These are phyloP conservation scores for Scolopax bukidnonensis DNA, from an alignment of 2,797 vertebrate species.

Conservation along the genomic window DNA sequence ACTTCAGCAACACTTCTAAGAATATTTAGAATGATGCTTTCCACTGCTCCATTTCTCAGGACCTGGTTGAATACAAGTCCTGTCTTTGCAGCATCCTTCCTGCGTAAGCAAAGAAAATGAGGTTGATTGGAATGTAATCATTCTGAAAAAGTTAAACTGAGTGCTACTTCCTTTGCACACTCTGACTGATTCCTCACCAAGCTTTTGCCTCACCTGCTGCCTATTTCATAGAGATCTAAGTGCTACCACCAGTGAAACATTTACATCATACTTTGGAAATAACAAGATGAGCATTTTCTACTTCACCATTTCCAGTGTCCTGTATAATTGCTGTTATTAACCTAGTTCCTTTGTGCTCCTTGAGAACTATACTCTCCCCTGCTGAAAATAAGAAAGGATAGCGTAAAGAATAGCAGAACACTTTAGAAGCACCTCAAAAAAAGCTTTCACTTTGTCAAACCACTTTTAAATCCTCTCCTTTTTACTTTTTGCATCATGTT, in stretches of 20 bases:
- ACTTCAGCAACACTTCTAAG: not conserved
- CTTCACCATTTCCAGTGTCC: not conserved
- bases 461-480: not conserved
- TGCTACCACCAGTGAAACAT: not conserved
- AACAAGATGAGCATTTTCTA: not conserved
- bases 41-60: not conserved
- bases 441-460: not conserved
- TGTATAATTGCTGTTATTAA: constrained; percentile 24
- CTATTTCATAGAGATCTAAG: not conserved
- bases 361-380: not conserved
- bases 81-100: not conserved
- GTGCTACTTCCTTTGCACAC: not conserved
- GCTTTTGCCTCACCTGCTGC: not conserved
- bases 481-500: not conserved
- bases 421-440: not conserved
- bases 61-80: not conserved
- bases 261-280: not conserved
- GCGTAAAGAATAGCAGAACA: not conserved
- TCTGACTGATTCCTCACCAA: not conserved
- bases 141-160: not conserved
- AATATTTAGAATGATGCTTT: not conserved
- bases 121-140: not conserved
- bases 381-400: not conserved
- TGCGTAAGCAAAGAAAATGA: not conserved
- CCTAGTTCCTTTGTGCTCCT: not conserved